Evolutionary conservation across 2,797 vertebrate species (phyloP), one percentile per base, ranked within the genome.

Genomic region (Halcyon badia): DNA sequence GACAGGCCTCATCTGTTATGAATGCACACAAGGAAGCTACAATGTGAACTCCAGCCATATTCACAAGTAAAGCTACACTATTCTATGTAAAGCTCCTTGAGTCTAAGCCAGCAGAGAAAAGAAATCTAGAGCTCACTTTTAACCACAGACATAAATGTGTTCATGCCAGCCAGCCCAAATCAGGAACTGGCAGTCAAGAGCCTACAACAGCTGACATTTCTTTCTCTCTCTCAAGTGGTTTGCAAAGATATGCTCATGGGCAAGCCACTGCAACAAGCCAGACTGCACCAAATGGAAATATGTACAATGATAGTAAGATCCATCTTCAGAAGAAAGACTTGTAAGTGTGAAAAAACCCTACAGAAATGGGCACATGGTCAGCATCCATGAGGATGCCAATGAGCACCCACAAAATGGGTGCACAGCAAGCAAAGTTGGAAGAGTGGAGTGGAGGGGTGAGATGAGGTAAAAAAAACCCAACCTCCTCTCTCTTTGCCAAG

Each of bases 401-500:
- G n/a, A 57, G 33, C 28, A 75, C 5, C 25, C 70, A 41, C 48
- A 62, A 80, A 93, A 88, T 4, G 28, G 39, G 25, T 51, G 18
- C 62, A 72, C 14, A 30, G 24, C 1, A 1, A 41, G 56, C 33
- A 9, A 77, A 76, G 37, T 19, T 62, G 30, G 26, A 24, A 18
- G 78, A 86, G 46, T 2, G 0, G 19, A 87, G 42, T 21, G 26
- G 49, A 58, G 9, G n/a, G 10, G 15, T 62, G 60, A 83, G 76
- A 79, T 2, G 4, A 62, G 54, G 89, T 8, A 64, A 41, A 54
- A 64, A 82, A 70, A 76, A 90, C 79, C 79, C 66, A 72, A 88
- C 79, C 51, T 88, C 42, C 41, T 72, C 54, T 82, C 28, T 39
- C 58, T 83, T 33, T 96, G 87, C 94, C 95, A 96, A 94, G 41